Base-by-base conservation (phyloP, 2,797 vertebrate genomes). In the Bothrops alternatus region DNA sequence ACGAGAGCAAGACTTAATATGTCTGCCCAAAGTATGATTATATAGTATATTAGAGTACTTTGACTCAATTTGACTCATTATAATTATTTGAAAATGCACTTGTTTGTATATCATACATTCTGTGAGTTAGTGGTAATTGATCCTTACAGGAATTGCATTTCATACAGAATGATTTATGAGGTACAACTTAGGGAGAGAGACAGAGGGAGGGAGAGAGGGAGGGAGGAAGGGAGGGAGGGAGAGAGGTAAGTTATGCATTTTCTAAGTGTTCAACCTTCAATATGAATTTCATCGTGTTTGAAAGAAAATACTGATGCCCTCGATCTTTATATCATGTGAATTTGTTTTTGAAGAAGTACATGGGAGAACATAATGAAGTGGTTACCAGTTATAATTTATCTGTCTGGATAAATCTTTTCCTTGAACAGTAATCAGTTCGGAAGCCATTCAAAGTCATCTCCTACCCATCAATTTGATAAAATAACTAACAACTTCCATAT, bases 331-430 rank as follows among this genome's bases (percentile, higher is more conserved):
- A 60, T 63, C 18, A 5, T 18, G 65, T 50, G 61, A 53, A 86
- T 93, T 90, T 91, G 53, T 20, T 58, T 93, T 87, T 91, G 56
- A 86, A 89, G 82, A 91, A 88, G 16, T 94, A 82, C 58, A 28
- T 91, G 82, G 57, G 85, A 37, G 88, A 95, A 73, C 58, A 91
- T 93, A 93, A 91, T 93, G 58, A 93, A 93, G 87, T 88, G 37
- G 90, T 58, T 86, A 86, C 47, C 89, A 87, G 78, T 91, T 90
- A 93, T 25, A 92, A 28, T 65, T 32, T 32, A 32, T 32, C 32
- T 86, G 58, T 88, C 16, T n/a, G 57, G 47, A 25, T 88, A 55
- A 92, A 63, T 37, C 69, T 53, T 91, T 55, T 50, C 69, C 87
- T 92, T 94, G 65, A 90, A 92, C 10, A 13, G 85, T 86, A 92